Conservation (phyloP, 2,888 invertebrate species). For the Patella pellucida region DNA sequence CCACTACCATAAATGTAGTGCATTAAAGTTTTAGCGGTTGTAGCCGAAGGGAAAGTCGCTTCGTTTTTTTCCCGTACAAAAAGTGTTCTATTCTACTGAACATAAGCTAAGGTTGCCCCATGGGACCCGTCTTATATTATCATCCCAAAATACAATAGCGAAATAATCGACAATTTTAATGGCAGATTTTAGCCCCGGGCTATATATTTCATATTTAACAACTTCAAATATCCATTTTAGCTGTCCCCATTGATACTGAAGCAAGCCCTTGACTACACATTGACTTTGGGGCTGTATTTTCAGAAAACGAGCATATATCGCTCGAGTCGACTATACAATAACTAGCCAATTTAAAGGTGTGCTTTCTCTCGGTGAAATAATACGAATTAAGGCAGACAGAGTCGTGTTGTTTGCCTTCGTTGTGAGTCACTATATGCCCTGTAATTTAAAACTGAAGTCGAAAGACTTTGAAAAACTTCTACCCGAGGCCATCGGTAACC, state of each 20-base stretch:
- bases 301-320: too few species aligned
- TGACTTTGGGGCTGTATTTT: neutral
- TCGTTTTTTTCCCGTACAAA: neutral
- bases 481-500: neutral
- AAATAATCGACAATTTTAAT: constrained; percentile 9
- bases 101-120: constrained; percentile 6
- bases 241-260: neutral
- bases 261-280: constrained; percentile 4
- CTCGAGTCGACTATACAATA: too few species aligned
- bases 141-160: neutral
- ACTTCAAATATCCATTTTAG: neutral
- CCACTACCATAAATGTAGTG: constrained; percentile 5
- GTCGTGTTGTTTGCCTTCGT: neutral
- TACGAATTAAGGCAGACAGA: too few species aligned
- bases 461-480: neutral
- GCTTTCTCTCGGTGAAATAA: too few species aligned
- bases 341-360: too few species aligned
- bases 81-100: neutral
- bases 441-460: constrained; percentile 5
- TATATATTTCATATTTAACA: constrained; percentile 5
- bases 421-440: constrained; percentile 2
- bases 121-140: constrained; percentile 5
- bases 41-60: constrained; percentile 11
- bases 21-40: neutral
- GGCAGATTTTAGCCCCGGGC: constrained; percentile 5